Evolutionary conservation across 2,797 vertebrate genomes (phyloP).

Genomic region (Lophotriccus pileatus): DNA sequence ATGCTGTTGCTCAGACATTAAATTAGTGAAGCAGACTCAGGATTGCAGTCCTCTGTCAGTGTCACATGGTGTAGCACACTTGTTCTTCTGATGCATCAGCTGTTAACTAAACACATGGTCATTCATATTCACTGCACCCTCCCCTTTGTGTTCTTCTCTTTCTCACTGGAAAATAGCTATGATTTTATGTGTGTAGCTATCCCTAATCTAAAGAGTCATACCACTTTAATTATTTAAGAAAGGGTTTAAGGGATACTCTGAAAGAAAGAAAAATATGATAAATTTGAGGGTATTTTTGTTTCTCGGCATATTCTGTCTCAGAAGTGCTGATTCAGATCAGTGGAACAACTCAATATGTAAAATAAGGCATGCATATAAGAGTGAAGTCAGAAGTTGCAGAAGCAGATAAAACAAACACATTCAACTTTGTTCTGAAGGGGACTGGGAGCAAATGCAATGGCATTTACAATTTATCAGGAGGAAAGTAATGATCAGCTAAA

Average conservation of each 20-base stretch:
- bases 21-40: not conserved
- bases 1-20: not conserved
- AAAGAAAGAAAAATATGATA: not conserved
- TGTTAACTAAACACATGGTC: not conserved
- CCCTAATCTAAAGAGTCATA: not conserved
- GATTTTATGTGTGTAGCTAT: not conserved
- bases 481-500: not conserved
- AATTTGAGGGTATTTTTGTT: not conserved
- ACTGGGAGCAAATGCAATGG: not conserved
- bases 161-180: not conserved
- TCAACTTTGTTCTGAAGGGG: not conserved
- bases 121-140: not conserved
- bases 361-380: not conserved
- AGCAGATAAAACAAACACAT: not conserved
- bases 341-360: not conserved
- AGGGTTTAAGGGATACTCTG: not conserved
- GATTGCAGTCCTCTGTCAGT: not conserved
- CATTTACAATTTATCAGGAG: not conserved
- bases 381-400: not conserved
- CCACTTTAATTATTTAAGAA: not conserved
- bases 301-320: not conserved
- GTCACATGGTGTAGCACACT: accelerated
- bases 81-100: not conserved
- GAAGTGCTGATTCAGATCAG: not conserved
- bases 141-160: not conserved